phyloP scores from a whole-genome alignment of 2,113 vertebrate genomes.

The Ictidomys tridecemlineatus region DNA sequence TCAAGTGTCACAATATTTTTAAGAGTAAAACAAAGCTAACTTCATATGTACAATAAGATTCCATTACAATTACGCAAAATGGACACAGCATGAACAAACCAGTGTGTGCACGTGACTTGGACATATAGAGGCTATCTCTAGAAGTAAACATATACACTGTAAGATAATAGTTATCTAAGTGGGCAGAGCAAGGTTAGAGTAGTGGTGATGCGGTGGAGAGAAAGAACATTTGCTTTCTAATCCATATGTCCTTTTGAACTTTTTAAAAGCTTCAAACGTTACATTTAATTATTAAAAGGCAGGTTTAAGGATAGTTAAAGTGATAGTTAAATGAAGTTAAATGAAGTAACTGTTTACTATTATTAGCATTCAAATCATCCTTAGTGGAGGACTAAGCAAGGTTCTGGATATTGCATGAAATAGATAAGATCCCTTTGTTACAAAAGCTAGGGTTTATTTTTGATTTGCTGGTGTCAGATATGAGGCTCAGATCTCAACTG shows the following conservation, averaged over 20 bases:
- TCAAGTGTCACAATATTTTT: not conserved
- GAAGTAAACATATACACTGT: not conserved
- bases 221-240: not conserved
- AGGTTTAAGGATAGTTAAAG: not conserved
- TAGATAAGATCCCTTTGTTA: not conserved
- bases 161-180: not conserved
- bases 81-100: not conserved
- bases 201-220: fast-evolving
- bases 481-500: not conserved
- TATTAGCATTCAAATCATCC: not conserved
- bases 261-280: not conserved
- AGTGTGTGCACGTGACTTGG: not conserved
- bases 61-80: not conserved
- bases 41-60: not conserved
- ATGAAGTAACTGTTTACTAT: not conserved
- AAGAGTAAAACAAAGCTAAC: not conserved
- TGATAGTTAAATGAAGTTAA: not conserved
- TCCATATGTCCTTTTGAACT: not conserved
- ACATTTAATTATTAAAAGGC: not conserved
- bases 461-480: not conserved
- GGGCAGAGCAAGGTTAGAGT: not conserved
- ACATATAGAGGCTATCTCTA: not conserved
- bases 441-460: not conserved
- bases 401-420: not conserved
- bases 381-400: not conserved